Conservation (phyloP, 2,113 vertebrate species). For the Herpetotheres cachinnans region DNA sequence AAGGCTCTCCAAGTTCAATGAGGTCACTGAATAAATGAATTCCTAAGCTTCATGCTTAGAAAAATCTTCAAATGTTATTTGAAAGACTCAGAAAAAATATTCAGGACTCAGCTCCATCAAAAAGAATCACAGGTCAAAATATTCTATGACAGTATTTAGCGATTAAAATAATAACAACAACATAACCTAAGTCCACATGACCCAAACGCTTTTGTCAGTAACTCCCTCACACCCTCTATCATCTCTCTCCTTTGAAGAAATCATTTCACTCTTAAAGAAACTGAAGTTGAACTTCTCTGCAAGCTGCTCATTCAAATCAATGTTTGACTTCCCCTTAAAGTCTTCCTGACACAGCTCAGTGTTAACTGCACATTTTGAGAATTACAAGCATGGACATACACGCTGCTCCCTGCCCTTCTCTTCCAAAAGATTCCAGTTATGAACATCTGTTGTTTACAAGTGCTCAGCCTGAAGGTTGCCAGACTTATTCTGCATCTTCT, state of each 20-base stretch:
- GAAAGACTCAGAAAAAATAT: not conserved
- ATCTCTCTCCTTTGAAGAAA: not conserved
- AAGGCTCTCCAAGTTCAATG: rapidly evolving
- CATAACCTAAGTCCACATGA: rapidly evolving
- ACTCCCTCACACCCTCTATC: not conserved
- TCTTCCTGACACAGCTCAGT: not conserved
- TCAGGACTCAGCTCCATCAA: not conserved
- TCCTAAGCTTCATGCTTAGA: not conserved
- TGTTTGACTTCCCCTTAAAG: constrained; percentile 1
- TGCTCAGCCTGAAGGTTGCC: constrained; percentile 71
- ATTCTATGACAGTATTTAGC: not conserved
- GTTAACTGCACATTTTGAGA: constrained; percentile 31
- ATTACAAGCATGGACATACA: constrained; percentile 61
- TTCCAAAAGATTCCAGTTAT: constrained; percentile 64
- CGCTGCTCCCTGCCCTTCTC: constrained; percentile 41
- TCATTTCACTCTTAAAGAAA: not conserved
- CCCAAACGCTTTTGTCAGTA: not conserved
- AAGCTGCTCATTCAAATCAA: not conserved
- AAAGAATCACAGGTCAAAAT: not conserved
- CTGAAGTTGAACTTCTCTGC: not conserved
- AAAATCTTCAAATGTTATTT: not conserved
- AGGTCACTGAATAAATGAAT: not conserved
- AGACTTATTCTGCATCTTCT: constrained; percentile 71
- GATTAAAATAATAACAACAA: not conserved
- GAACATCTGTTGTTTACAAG: constrained; percentile 83